Percentiles rank a stretch among this genome's conserved stretches.
Evolutionary conservation across 2,797 vertebrate genomes (phyloP).

Genomic region (Pelobates cultripes): DNA sequence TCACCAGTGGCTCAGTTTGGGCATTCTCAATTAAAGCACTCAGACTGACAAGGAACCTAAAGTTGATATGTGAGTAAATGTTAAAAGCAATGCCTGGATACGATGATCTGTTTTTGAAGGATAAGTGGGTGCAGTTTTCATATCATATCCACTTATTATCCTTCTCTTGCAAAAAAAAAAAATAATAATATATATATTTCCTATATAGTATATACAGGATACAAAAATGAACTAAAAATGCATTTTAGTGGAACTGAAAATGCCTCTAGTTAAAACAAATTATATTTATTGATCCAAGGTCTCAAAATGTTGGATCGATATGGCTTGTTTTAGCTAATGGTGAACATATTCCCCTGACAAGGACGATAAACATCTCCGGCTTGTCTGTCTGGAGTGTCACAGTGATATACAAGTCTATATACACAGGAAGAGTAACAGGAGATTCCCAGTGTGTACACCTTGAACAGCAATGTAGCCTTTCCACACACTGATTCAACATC

Average conservation of each 20-base stretch:
- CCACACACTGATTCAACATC: neutral
- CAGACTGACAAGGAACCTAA: no score
- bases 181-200: no score
- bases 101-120: no score
- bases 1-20: no score
- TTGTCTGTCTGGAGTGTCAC: neutral
- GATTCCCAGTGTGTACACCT: neutral
- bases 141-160: no score
- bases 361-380: neutral
- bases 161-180: no score
- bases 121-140: no score
- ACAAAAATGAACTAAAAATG: neutral
- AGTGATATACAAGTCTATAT: neutral
- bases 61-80: no score
- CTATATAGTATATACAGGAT: no score
- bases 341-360: neutral
- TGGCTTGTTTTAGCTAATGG: conserved; percentile 6
- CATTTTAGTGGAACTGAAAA: neutral
- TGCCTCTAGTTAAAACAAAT: neutral
- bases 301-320: neutral
- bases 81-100: no score
- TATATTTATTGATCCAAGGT: conserved; percentile 5
- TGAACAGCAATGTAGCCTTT: neutral
- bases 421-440: neutral
- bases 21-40: no score